Conservation (phyloP, 2,888 invertebrate genomes). For the Brenthis hecate region DNA sequence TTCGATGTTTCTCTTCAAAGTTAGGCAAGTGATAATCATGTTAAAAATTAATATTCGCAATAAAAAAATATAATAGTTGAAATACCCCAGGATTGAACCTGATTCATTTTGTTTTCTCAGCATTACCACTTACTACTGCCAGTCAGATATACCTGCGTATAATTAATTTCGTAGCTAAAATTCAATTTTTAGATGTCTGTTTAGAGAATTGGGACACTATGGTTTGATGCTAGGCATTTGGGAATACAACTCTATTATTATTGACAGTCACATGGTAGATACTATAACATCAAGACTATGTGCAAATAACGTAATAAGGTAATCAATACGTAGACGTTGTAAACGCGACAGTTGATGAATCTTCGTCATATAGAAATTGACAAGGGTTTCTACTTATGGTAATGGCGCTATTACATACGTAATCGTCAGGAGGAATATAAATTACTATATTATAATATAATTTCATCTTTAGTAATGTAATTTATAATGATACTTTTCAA, state of each 20-base stretch:
- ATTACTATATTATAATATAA: not conserved
- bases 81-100: too few relatives aligned
- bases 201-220: too few relatives aligned
- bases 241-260: conserved; percentile 14
- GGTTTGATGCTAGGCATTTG: not conserved
- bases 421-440: conserved; percentile 13
- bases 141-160: too few relatives aligned
- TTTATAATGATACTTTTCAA: not conserved
- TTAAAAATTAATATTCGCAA: too few relatives aligned
- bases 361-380: conserved; percentile 23
- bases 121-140: too few relatives aligned
- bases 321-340: conserved; percentile 8
- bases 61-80: too few relatives aligned
- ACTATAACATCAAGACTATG: not conserved
- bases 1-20: too few relatives aligned
- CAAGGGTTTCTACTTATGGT: conserved; percentile 30
- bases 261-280: conserved; percentile 11
- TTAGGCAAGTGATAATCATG: too few relatives aligned
- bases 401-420: conserved; percentile 22
- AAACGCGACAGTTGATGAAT: conserved; percentile 5
- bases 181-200: too few relatives aligned
- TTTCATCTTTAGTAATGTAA: not conserved
- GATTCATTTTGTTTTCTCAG: too few relatives aligned
- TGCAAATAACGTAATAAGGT: conserved; percentile 13
- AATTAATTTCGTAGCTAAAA: too few relatives aligned